These are phyloP conservation scores for Parapsyche elsis DNA, from an alignment of 1,140 invertebrate species.

Conservation along the genomic window DNA sequence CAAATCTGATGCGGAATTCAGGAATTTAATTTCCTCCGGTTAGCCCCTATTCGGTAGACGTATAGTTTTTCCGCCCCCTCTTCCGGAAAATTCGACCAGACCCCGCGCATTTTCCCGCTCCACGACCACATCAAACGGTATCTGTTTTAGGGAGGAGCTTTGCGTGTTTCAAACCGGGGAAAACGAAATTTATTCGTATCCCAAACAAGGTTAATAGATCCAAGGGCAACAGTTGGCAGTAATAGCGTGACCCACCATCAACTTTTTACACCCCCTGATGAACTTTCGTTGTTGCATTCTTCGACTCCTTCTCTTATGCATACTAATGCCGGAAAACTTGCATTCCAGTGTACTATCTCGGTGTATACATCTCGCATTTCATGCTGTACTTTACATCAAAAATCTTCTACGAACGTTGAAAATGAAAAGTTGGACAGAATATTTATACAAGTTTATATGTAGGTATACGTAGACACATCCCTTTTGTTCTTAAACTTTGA, in stretches of 20 bases:
- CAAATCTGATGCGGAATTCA: constrained; percentile 23
- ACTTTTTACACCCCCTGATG: constrained; percentile 6
- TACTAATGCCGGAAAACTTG: too few relatives aligned
- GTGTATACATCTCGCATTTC: too few relatives aligned
- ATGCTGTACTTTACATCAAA: too few relatives aligned
- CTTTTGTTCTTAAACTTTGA: too few relatives aligned
- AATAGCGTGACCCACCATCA: not conserved
- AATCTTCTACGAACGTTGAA: too few relatives aligned
- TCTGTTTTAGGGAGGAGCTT: not conserved
- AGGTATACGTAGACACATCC: too few relatives aligned
- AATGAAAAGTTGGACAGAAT: too few relatives aligned
- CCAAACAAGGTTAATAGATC: constrained; percentile 47
- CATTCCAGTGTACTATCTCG: too few relatives aligned
- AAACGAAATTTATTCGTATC: constrained; percentile 35
- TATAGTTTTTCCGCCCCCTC: not conserved
- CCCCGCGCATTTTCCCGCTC: not conserved
- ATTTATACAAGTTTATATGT: too few relatives aligned
- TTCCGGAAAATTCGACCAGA: not conserved
- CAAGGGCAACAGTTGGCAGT: constrained; percentile 38
- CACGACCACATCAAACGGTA: not conserved
- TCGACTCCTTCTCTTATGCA: not conserved
- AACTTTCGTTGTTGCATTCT: constrained; percentile 21
- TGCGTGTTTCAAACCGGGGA: constrained; percentile 30
- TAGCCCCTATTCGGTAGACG: not conserved
- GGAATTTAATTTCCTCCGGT: constrained; percentile 24